Conservation (phyloP, 2,113 vertebrate species). For the Ivindomyrus marchei region DNA sequence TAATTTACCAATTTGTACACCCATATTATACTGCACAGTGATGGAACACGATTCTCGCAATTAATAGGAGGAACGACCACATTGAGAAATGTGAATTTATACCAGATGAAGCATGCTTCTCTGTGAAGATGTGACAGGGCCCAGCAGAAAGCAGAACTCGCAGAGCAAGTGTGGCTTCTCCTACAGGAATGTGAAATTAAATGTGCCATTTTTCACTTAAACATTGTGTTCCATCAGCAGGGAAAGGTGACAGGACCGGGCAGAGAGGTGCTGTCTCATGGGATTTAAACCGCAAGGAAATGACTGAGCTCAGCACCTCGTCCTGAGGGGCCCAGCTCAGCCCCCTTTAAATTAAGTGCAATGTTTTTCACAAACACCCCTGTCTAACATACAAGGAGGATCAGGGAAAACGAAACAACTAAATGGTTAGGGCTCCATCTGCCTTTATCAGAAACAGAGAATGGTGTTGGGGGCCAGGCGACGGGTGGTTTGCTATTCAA, state of each 20-base stretch:
- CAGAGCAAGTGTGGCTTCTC: constrained; percentile 46
- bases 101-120: not conserved
- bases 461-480: not conserved
- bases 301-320: constrained; percentile 71
- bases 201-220: constrained; percentile 60
- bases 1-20: not conserved
- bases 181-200: constrained; percentile 59
- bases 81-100: not conserved
- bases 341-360: constrained; percentile 64
- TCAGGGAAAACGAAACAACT: constrained; percentile 19
- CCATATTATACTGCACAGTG: not conserved
- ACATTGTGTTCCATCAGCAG: constrained; percentile 64
- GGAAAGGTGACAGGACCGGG: constrained; percentile 58
- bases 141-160: constrained; percentile 27
- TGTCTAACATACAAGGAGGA: constrained; percentile 11
- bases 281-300: constrained; percentile 69
- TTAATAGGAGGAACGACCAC: not conserved
- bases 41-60: not conserved
- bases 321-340: constrained; percentile 54
- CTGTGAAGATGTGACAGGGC: not conserved
- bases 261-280: constrained; percentile 68
- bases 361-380: constrained; percentile 64
- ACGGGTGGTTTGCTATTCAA: not conserved
- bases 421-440: not conserved
- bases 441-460: not conserved